Conservation (phyloP, 2,113 vertebrate genomes). For the Budorcas taxicolor region DNA sequence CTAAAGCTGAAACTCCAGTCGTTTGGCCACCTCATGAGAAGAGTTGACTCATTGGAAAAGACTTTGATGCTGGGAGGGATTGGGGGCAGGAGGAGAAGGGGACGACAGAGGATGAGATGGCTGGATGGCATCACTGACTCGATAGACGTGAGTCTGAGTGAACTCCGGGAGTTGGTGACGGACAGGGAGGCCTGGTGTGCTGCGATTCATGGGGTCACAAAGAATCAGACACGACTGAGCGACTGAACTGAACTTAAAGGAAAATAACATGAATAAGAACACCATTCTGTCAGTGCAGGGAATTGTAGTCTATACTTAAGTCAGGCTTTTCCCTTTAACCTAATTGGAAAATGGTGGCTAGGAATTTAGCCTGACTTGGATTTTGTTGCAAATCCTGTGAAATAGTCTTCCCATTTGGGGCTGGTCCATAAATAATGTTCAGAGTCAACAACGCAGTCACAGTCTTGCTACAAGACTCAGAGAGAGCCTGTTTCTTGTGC, state of each 20-base stretch:
- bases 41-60: too few relatives aligned
- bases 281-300: background rate
- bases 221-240: too few relatives aligned
- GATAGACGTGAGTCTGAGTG: too few relatives aligned
- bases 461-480: fast-evolving
- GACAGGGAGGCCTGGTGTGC: too few relatives aligned
- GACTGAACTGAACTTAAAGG: background rate
- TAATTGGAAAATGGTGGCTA: background rate
- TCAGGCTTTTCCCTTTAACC: background rate
- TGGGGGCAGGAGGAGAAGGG: too few relatives aligned
- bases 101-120: too few relatives aligned
- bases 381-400: background rate
- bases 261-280: background rate
- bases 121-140: too few relatives aligned
- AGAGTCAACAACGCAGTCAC: background rate
- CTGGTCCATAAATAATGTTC: background rate
- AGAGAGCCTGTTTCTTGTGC: background rate
- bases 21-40: too few relatives aligned
- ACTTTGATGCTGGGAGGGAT: too few relatives aligned
- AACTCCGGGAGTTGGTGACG: too few relatives aligned
- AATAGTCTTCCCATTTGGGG: background rate
- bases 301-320: background rate
- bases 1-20: too few relatives aligned
- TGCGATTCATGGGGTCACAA: too few relatives aligned
- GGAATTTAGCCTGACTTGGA: background rate